A percentile compares a stretch with the other conserved stretches of the same genome.
Conservation (phyloP, 2,888 invertebrate species). For the Drosophila robusta region DNA sequence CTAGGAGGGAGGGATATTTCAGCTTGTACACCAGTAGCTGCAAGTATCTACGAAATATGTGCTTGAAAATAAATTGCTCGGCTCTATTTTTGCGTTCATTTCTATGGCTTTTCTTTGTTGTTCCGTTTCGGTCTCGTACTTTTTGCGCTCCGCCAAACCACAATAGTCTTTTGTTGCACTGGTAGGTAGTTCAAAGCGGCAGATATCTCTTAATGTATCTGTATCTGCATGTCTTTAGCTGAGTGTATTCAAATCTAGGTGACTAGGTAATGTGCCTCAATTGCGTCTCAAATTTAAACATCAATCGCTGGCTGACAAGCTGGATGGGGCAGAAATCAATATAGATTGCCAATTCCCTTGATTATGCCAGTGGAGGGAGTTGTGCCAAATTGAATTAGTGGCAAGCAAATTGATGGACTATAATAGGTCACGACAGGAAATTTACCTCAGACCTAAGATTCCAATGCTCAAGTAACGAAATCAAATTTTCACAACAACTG, state of each 20-base stretch:
- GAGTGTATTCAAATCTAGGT: constrained; percentile 64
- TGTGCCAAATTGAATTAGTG: constrained; percentile 46
- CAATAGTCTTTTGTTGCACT: constrained; percentile 44
- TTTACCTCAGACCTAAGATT: constrained; percentile 30
- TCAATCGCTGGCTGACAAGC: constrained; percentile 54
- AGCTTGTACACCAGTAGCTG: constrained; percentile 7
- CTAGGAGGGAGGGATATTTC: constrained; percentile 54
- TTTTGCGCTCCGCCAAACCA: constrained; percentile 39
- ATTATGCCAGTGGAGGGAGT: constrained; percentile 40
- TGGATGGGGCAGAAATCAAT: constrained; percentile 56
- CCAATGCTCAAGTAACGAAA: constrained; percentile 18
- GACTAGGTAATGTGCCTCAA: constrained; percentile 75
- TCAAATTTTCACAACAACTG: constrained; percentile 17
- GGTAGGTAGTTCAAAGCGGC: constrained; percentile 42
- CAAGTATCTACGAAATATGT: constrained; percentile 55
- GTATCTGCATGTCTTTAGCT: constrained; percentile 24
- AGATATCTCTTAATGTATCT: constrained; percentile 46
- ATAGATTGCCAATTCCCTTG: constrained; percentile 62
- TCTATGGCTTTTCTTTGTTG: constrained; percentile 61
- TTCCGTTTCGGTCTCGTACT: constrained; percentile 15
- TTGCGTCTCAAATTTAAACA: constrained; percentile 63
- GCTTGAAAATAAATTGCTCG: constrained; percentile 74
- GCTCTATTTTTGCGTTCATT: constrained; percentile 67
- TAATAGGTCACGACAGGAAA: constrained; percentile 28
- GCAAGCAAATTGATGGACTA: constrained; percentile 25